Percentiles rank a stretch among this genome's conserved stretches.
Conservation (phyloP, 2,888 invertebrate species). For the Gandaritis pyraliata region DNA sequence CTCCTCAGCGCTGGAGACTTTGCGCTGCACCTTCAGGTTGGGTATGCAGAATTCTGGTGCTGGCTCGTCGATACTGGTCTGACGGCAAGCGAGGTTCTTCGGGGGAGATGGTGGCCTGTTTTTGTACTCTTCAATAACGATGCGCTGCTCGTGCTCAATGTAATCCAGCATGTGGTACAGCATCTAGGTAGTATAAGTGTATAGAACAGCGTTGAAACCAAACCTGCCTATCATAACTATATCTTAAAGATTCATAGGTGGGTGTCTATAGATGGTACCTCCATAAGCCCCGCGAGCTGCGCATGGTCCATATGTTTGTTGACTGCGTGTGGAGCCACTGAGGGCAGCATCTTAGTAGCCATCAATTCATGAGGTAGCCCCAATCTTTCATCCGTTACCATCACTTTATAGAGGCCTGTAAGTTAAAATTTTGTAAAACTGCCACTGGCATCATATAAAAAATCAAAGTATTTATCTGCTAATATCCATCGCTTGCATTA, state of each 20-base stretch:
- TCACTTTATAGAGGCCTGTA: constrained; percentile 95
- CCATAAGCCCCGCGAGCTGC: constrained; percentile 71
- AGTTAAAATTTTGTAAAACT: constrained; percentile 41
- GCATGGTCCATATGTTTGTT: constrained; percentile 86
- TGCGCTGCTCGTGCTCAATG: constrained; percentile 86
- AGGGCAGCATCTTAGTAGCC: constrained; percentile 97
- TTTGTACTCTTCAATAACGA: constrained; percentile 29
- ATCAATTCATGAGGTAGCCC: constrained; percentile 95
- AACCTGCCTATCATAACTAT: too few species aligned
- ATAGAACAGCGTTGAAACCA: too few species aligned
- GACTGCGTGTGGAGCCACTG: constrained; percentile 95
- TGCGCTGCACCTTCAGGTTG: constrained; percentile 65
- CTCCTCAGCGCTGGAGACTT: constrained; percentile 68
- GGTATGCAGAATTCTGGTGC: constrained; percentile 94
- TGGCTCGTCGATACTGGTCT: constrained; percentile 89
- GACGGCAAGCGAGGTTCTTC: constrained; percentile 88
- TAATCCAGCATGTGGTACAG: constrained; percentile 96
- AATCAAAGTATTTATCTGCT: background rate
- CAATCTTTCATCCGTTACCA: constrained; percentile 95
- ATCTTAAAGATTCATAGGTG: too few species aligned
- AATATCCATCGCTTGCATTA: background rate
- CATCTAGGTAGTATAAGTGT: constrained; percentile 77
- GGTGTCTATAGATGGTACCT: constrained; percentile 65
- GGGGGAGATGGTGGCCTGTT: constrained; percentile 69
- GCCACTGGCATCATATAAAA: background rate